These are phyloP conservation scores for Chesias legatella DNA, from an alignment of 2,888 invertebrate genomes.

Conservation along the genomic window DNA sequence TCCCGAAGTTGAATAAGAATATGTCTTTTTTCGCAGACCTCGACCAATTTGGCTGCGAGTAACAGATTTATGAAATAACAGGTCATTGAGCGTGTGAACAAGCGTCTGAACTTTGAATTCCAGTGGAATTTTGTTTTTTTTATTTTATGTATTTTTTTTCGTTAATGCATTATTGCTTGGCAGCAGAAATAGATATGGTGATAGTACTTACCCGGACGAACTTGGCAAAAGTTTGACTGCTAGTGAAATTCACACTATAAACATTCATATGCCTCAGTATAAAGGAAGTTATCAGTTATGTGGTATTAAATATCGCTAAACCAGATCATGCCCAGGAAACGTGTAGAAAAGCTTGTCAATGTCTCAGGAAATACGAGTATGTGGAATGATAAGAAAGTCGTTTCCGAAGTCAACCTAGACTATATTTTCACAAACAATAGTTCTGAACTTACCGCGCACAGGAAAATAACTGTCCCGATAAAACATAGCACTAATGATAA, in stretches of 20 bases:
- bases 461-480: conserved; percentile 21
- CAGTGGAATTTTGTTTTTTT: conserved; percentile 22
- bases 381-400: conserved; percentile 42
- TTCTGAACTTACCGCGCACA: conserved; percentile 17
- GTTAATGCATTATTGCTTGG: no score
- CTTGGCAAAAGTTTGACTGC: no score
- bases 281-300: conserved; percentile 48
- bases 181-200: no score
- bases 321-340: conserved; percentile 47
- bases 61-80: conserved; percentile 46
- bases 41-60: conserved; percentile 45
- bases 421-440: conserved; percentile 23
- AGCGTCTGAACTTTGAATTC: conserved; percentile 34
- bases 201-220: no score
- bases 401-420: conserved; percentile 18
- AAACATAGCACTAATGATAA: conserved; percentile 32
- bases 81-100: conserved; percentile 48
- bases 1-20: conserved; percentile 9
- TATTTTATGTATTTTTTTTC: no score
- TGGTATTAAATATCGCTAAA: conserved; percentile 34
- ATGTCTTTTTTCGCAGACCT: conserved; percentile 29
- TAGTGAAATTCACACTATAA: no score
- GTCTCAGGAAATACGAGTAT: conserved; percentile 45
- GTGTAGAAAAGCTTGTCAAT: conserved; percentile 44
- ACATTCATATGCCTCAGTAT: no score